phyloP scores from a whole-genome alignment of 2,888 invertebrate genomes.

The Drosophila maculinotata region DNA sequence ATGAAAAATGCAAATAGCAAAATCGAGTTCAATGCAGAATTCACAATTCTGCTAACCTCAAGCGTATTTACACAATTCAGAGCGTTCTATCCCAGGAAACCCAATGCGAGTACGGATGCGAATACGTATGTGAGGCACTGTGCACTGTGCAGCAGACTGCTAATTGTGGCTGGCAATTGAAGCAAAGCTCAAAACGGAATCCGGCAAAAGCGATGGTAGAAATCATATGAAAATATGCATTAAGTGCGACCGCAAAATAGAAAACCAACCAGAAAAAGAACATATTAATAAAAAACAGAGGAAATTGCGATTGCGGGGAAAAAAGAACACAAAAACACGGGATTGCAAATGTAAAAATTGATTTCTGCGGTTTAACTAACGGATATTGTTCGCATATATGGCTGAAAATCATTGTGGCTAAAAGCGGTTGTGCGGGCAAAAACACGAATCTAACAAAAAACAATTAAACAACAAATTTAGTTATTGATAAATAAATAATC shows the following conservation, averaged over 20 bases:
- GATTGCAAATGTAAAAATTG: slow-evolving; percentile 73
- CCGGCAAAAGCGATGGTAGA: slow-evolving; percentile 35
- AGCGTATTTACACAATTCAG: slow-evolving; percentile 31
- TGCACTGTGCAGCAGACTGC: slow-evolving; percentile 44
- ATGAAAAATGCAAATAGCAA: slow-evolving; percentile 76
- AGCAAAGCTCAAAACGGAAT: slow-evolving; percentile 32
- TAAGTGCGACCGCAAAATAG: slow-evolving; percentile 74
- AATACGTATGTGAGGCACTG: slow-evolving; percentile 61
- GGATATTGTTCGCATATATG: slow-evolving; percentile 51
- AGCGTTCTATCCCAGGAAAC: slow-evolving; percentile 4
- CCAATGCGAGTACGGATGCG: slow-evolving; percentile 42
- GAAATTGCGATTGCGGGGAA: slow-evolving; percentile 63
- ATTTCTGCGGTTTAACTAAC: slow-evolving; percentile 69
- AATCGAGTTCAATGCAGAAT: slow-evolving; percentile 71
- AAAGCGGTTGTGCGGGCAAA: slow-evolving; percentile 7
- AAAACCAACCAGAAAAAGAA: slow-evolving; percentile 42
- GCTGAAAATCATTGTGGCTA: slow-evolving; percentile 47
- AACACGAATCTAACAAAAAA: slow-evolving; percentile 10
- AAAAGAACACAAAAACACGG: slow-evolving; percentile 29
- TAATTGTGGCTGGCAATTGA: slow-evolving; percentile 66
- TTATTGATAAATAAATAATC: slow-evolving; percentile 33
- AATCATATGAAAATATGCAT: slow-evolving; percentile 71
- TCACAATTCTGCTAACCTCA: slow-evolving; percentile 39
- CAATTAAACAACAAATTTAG: slow-evolving; percentile 6
- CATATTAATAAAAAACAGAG: slow-evolving; percentile 40